A percentile compares a stretch with the other conserved stretches of the same genome.
phyloP scores from a whole-genome alignment of 2,797 vertebrate species.

The Phoeniculus purpureus region DNA sequence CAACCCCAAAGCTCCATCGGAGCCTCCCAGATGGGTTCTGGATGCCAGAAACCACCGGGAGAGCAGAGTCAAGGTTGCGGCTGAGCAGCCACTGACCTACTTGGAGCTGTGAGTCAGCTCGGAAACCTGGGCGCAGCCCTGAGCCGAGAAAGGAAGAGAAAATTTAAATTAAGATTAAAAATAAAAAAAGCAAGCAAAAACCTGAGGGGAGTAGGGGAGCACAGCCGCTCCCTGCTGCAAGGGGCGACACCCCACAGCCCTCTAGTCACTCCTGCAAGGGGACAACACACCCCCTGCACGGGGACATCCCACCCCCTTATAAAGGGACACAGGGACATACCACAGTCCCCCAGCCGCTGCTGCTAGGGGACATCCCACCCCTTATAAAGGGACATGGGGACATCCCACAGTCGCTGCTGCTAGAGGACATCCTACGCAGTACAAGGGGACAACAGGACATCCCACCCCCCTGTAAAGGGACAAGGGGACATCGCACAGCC shows the following conservation, averaged over 20 bases:
- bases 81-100: background rate
- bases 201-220: no score
- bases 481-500: background rate
- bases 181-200: background rate
- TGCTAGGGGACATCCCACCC: background rate
- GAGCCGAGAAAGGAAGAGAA: background rate
- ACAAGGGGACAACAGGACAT: background rate
- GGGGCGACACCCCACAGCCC: background rate
- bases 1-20: background rate
- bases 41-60: background rate
- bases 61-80: background rate
- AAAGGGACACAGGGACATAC: no score
- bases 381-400: no score
- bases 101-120: conserved; percentile 11
- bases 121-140: background rate
- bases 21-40: background rate
- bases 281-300: background rate
- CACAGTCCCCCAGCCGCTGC: background rate
- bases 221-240: background rate
- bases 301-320: no score
- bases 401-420: no score
- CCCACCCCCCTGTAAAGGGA: no score
- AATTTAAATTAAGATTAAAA: no score
- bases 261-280: background rate
- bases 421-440: background rate